Evolutionary conservation across 2,113 vertebrate species (phyloP).

Genomic region (Cepphus grylle): DNA sequence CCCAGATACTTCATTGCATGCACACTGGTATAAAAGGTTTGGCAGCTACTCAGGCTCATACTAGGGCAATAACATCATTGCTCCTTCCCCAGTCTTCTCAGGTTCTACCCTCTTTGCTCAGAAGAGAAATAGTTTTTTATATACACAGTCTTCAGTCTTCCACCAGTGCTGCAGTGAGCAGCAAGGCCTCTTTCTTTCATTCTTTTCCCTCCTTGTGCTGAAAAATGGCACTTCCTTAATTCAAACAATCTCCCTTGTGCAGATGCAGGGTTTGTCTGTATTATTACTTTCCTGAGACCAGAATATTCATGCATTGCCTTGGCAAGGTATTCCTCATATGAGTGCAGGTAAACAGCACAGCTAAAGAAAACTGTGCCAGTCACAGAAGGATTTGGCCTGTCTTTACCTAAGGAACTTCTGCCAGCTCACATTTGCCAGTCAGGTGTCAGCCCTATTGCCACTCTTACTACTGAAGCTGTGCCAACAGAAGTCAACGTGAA

Average conservation of each 20-base stretch:
- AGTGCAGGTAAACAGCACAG: not conserved
- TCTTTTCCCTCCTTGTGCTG: not conserved
- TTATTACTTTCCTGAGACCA: not conserved
- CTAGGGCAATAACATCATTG: not conserved
- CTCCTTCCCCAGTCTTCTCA: not conserved
- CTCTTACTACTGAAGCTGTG: not conserved
- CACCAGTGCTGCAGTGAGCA: not conserved
- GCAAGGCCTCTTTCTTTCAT: not conserved
- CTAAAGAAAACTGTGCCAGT: not conserved
- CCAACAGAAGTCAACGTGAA: not conserved
- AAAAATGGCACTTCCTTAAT: not conserved
- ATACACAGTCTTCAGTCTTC: not conserved
- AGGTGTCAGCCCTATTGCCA: not conserved
- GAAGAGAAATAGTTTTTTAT: not conserved
- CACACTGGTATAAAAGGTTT: not conserved
- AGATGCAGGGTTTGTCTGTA: not conserved
- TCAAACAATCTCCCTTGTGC: not conserved
- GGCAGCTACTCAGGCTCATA: not conserved
- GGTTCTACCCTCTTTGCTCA: not conserved
- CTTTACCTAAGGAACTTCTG: not conserved
- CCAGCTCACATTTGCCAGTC: slow-evolving; percentile 8
- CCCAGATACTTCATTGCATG: not conserved
- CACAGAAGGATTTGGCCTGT: not conserved
- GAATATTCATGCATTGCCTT: not conserved
- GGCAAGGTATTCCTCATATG: not conserved